These are phyloP conservation scores for Drosophila mettleri DNA, from an alignment of 2,888 invertebrate genomes.

Conservation along the genomic window DNA sequence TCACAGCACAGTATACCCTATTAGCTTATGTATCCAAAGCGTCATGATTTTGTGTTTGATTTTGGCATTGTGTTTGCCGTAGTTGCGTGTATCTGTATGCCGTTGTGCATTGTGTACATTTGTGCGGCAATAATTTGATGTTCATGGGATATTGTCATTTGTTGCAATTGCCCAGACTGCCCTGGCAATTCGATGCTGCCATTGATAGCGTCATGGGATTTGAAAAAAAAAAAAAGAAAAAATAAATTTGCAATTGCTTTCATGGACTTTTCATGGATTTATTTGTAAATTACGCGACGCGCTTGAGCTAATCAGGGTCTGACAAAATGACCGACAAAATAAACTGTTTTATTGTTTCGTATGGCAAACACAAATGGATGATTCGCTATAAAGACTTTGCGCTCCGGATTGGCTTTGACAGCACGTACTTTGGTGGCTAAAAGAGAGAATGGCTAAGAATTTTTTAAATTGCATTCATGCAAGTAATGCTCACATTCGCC, in stretches of 20 bases:
- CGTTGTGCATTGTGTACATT: constrained; percentile 49
- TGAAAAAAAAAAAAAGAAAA: constrained; percentile 26
- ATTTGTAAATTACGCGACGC: constrained; percentile 23
- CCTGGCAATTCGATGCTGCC: constrained; percentile 2
- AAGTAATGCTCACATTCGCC: constrained; percentile 27
- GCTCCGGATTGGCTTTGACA: constrained; percentile 30
- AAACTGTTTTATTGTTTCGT: constrained; percentile 54
- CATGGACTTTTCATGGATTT: constrained; percentile 25
- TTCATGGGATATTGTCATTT: constrained; percentile 57
- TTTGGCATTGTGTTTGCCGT: constrained; percentile 2
- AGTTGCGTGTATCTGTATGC: constrained; percentile 12
- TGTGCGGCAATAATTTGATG: constrained; percentile 64
- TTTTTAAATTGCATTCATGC: not conserved
- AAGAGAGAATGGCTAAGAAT: not conserved
- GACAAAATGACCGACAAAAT: constrained; percentile 68
- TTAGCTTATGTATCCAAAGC: not conserved
- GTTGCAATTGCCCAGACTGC: constrained; percentile 30
- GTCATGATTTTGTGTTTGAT: constrained; percentile 16
- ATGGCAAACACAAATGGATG: constrained; percentile 78
- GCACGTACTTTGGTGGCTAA: constrained; percentile 1
- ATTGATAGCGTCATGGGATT: constrained; percentile 12
- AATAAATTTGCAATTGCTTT: constrained; percentile 28
- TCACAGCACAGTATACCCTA: not conserved
- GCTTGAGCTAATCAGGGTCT: constrained; percentile 52
- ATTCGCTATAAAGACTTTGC: constrained; percentile 67